Percentiles rank a stretch among this genome's conserved stretches.
Conservation (phyloP, 2,888 invertebrate species). For the Cataglyphis rosenhaueri region DNA sequence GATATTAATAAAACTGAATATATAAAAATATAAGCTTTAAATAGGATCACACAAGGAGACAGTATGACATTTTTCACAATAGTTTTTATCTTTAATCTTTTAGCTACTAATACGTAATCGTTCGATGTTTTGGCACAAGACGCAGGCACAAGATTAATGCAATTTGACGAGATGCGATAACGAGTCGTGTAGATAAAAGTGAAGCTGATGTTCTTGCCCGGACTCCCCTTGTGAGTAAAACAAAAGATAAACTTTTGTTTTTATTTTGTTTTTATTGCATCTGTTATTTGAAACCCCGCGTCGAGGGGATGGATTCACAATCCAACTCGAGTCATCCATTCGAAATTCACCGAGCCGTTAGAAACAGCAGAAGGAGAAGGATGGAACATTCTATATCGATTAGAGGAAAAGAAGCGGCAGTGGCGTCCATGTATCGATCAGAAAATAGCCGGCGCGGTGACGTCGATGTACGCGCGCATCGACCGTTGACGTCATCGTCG, state of each 20-base stretch:
- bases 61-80: background rate
- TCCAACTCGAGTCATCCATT: background rate
- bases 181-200: background rate
- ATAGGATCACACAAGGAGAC: background rate
- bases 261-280: too few species aligned
- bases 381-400: constrained; percentile 1
- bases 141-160: background rate
- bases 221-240: too few species aligned
- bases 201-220: background rate
- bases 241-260: too few species aligned
- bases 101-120: background rate
- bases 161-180: background rate
- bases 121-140: background rate
- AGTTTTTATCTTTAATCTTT: background rate
- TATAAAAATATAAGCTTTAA: background rate
- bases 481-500: constrained; percentile 36
- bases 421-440: constrained; percentile 40
- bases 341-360: background rate
- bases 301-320: background rate
- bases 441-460: constrained; percentile 49
- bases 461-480: constrained; percentile 33
- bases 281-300: background rate
- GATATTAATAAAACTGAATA: constrained; percentile 18
- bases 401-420: constrained; percentile 5
- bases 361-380: background rate